Evolutionary conservation across 2,113 vertebrate species (phyloP).

Genomic region (Orthochromis indermauri): DNA sequence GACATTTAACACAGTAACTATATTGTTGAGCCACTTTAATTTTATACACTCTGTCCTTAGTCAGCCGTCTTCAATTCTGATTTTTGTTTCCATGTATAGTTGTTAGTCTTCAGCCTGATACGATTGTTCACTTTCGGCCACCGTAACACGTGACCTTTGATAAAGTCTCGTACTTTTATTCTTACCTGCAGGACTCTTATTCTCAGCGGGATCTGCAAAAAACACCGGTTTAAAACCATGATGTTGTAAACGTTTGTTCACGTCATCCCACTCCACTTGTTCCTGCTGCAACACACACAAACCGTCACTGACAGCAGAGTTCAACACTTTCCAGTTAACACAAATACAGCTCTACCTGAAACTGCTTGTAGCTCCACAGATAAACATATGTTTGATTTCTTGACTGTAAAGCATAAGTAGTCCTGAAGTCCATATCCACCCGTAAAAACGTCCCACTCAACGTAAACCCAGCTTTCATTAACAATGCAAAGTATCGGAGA

Average conservation of each 20-base stretch:
- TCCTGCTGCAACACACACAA: conserved; percentile 60
- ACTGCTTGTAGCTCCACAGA: conserved; percentile 64
- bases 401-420: neutral
- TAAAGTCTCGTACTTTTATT: rapidly evolving
- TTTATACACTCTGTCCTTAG: neutral
- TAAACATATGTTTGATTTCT: conserved; percentile 59
- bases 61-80: neutral
- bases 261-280: conserved; percentile 77
- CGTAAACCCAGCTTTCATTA: neutral
- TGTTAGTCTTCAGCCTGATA: rapidly evolving
- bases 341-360: conserved; percentile 47
- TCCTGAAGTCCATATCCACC: neutral
- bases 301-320: neutral
- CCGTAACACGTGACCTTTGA: neutral
- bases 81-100: neutral
- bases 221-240: conserved; percentile 77
- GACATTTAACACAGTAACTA: neutral
- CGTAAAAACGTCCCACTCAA: neutral
- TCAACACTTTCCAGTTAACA: neutral
- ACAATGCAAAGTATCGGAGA: neutral
- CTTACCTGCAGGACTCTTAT: conserved; percentile 70
- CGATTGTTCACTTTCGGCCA: neutral
- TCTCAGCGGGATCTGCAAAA: conserved; percentile 64
- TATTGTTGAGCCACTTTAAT: neutral
- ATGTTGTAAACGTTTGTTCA: conserved; percentile 73